A percentile compares a stretch with the other conserved stretches of the same genome.
Conservation (phyloP, 2,113 vertebrate species). For the Cyprinodon brontotheroides region DNA sequence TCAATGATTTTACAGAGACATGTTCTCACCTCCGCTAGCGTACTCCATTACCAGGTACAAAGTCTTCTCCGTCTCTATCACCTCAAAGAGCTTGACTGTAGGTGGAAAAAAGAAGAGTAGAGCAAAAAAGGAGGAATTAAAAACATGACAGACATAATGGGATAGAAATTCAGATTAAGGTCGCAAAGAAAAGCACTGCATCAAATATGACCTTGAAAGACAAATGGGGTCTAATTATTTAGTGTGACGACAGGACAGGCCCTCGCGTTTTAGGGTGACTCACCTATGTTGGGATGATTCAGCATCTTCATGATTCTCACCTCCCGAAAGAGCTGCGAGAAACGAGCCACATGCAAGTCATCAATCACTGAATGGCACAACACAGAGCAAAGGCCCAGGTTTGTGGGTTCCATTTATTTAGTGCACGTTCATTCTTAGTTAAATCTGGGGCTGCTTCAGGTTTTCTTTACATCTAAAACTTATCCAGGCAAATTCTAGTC, state of each 20-base stretch:
- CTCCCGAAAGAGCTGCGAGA: constrained; percentile 88
- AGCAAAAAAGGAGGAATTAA: background rate
- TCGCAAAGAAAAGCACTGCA: constrained; percentile 4
- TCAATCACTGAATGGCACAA: constrained; percentile 1
- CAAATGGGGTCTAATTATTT: background rate
- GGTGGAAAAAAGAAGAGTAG: constrained; percentile 29
- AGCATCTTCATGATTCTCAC: constrained; percentile 96
- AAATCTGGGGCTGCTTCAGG: too few species aligned
- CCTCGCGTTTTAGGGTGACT: constrained; percentile 55
- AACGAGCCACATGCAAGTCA: constrained; percentile 21
- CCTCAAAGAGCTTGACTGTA: constrained; percentile 94
- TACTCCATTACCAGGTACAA: constrained; percentile 96
- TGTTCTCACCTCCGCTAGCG: constrained; percentile 87
- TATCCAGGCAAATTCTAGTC: too few species aligned
- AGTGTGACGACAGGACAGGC: constrained; percentile 3
- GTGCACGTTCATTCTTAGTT: too few species aligned
- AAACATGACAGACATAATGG: background rate
- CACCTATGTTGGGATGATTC: constrained; percentile 97
- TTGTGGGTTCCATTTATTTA: constrained; percentile 11
- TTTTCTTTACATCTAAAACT: too few species aligned
- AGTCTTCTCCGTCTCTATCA: constrained; percentile 95
- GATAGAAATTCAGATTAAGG: background rate
- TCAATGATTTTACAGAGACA: constrained; percentile 39
- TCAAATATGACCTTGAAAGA: constrained; percentile 5
- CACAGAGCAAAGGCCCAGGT: background rate